A percentile compares a stretch with the other conserved stretches of the same genome.
phyloP scores from a whole-genome alignment of 1,140 invertebrate genomes.

The Stegodyphus dumicola region DNA sequence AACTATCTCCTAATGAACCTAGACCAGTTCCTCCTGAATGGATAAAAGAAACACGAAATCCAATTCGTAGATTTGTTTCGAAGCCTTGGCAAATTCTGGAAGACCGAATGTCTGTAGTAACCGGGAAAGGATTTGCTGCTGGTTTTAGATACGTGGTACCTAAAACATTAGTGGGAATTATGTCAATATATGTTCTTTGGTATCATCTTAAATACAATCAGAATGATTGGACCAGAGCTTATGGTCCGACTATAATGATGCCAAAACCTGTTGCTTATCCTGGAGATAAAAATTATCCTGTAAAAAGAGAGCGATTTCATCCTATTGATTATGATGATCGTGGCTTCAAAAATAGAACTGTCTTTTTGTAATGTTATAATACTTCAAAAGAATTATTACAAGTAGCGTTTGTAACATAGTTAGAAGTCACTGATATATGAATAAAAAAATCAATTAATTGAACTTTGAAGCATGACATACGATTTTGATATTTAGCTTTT shows the following conservation, averaged over 20 bases:
- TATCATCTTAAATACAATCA: constrained; percentile 85
- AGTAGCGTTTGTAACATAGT: no score
- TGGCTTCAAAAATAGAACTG: constrained; percentile 73
- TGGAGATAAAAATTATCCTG: constrained; percentile 76
- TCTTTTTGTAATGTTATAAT: constrained; percentile 23
- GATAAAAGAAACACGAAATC: constrained; percentile 78
- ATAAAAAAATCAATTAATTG: no score
- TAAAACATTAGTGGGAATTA: constrained; percentile 72
- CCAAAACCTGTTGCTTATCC: constrained; percentile 72
- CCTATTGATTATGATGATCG: constrained; percentile 76
- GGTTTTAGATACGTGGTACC: constrained; percentile 74
- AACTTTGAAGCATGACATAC: no score
- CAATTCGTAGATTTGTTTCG: constrained; percentile 80
- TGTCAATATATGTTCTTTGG: constrained; percentile 70
- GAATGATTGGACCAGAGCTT: constrained; percentile 80
- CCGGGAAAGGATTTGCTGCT: constrained; percentile 72
- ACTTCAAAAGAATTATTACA: no score
- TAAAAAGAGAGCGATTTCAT: constrained; percentile 71
- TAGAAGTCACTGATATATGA: no score
- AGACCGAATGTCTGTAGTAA: constrained; percentile 70
- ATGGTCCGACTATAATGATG: constrained; percentile 75
- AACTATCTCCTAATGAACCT: constrained; percentile 79
- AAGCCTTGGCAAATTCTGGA: constrained; percentile 76
- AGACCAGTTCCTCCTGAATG: constrained; percentile 74
- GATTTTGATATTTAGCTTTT: no score